Evolutionary conservation across 2,797 vertebrate genomes (phyloP).

Genomic region (Acipenser ruthenus): DNA sequence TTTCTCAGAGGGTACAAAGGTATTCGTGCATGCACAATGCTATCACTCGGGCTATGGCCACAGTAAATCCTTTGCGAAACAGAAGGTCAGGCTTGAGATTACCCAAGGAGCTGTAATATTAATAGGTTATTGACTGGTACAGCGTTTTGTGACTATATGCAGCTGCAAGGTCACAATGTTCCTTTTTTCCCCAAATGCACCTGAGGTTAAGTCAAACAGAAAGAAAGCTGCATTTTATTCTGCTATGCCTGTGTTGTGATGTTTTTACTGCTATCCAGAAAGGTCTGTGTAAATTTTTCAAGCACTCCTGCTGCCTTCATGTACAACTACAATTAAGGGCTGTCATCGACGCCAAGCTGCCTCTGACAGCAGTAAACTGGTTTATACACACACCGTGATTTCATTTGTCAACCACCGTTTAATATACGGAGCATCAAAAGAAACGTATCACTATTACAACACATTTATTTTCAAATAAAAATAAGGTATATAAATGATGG

Average conservation of each 20-base stretch:
- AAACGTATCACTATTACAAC: too few relatives aligned
- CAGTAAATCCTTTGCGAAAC: not conserved
- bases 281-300: not conserved
- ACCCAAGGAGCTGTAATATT: slow-evolving; percentile 14
- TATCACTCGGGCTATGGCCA: slow-evolving; percentile 16
- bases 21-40: not conserved
- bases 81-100: slow-evolving; percentile 21
- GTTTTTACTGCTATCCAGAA: not conserved
- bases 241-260: not conserved
- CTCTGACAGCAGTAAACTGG: not conserved
- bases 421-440: too few relatives aligned
- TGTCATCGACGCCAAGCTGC: slow-evolving; percentile 3
- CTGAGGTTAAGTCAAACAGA: slow-evolving; percentile 5
- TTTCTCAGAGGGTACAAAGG: slow-evolving; percentile 4
- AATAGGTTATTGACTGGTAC: slow-evolving; percentile 25
- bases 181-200: slow-evolving; percentile 16
- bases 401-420: slow-evolving; percentile 7
- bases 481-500: too few relatives aligned
- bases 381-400: not conserved
- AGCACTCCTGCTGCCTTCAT: not conserved
- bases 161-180: slow-evolving; percentile 18
- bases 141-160: rapidly evolving
- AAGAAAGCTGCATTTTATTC: not conserved
- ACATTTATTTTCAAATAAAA: too few relatives aligned
- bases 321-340: slow-evolving; percentile 9